Base-by-base conservation (phyloP, 1,140 invertebrate genomes). In the Microplitis mediator region DNA sequence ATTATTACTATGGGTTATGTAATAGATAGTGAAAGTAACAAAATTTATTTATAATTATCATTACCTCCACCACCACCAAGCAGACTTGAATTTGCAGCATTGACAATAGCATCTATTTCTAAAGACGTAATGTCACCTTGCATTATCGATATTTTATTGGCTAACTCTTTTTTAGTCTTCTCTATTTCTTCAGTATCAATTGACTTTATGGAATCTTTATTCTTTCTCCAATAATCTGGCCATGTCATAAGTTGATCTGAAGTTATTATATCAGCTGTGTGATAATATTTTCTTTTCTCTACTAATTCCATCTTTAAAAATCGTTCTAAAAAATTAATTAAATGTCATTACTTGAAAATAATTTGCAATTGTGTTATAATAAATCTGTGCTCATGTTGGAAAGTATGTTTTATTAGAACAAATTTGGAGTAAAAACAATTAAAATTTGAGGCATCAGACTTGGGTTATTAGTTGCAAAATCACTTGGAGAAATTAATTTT, bases 61-160 rank as follows among this genome's bases (percentile, higher is more conserved):
- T 76, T 81, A 90, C 89, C 90, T 88, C 96, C 96, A 39, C 95
- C 95, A 35, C 96, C 95, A 52, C 94, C 95, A 16, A 90, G 81
- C 35, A 98, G 86, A 11, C 83, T 84, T 4, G 89, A 90, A 86
- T 98, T 98, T 1, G 96, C 96, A 62, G 96, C 96, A 90, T 98
- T 98, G 0, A 96, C 95, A 80, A 98, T 96, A 3, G 91, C 94
- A 89, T 97, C 95, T 70, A 97, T 90, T 89, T 95, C 93, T 9
- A 98, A 86, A 54, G 88, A 89, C 0, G 95, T 97, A n/a, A 98
- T 97, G 83, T 97, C 95, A 8, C 95, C 95, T 82, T 87, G 85
- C 87, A 89, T 94, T 66, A 93, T 84, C 3, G 91, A 91, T 23
- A 94, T 85, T 82, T 92, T 93, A 9, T 89, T 81, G n/a, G 88